phyloP scores from a whole-genome alignment of 2,113 vertebrate species.

The Pogonocichla stellata region DNA sequence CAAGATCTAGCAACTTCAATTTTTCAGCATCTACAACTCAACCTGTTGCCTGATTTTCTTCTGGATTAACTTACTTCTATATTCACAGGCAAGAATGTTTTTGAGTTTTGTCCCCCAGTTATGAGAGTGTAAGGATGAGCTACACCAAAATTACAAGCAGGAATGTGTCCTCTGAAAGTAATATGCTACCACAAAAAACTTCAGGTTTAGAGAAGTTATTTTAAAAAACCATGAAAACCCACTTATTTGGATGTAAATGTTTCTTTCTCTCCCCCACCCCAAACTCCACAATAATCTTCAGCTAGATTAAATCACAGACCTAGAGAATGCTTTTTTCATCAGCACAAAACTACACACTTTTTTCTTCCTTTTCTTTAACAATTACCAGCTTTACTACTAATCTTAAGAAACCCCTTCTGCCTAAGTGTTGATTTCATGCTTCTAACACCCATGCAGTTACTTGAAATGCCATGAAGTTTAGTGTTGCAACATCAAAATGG shows the following conservation, averaged over 20 bases:
- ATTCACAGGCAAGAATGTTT: not conserved
- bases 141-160: not conserved
- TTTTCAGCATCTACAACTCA: not conserved
- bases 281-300: not conserved
- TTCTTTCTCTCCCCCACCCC: accelerated
- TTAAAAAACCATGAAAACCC: not conserved
- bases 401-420: not conserved
- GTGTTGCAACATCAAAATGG: not conserved
- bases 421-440: not conserved
- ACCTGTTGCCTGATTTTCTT: not conserved
- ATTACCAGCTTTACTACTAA: not conserved
- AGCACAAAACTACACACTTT: not conserved
- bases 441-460: not conserved
- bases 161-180: not conserved
- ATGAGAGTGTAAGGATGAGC: not conserved
- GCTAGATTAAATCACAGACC: not conserved
- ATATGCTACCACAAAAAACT: not conserved
- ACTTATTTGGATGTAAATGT: not conserved
- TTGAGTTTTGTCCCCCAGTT: not conserved
- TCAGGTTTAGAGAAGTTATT: not conserved
- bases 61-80: not conserved
- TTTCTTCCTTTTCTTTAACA: not conserved
- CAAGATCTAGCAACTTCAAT: not conserved
- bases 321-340: not conserved
- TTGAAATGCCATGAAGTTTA: not conserved